A percentile compares a stretch with the other conserved stretches of the same genome.
phyloP scores from a whole-genome alignment of 1,140 invertebrate genomes.

The Branchinecta lindahli region DNA sequence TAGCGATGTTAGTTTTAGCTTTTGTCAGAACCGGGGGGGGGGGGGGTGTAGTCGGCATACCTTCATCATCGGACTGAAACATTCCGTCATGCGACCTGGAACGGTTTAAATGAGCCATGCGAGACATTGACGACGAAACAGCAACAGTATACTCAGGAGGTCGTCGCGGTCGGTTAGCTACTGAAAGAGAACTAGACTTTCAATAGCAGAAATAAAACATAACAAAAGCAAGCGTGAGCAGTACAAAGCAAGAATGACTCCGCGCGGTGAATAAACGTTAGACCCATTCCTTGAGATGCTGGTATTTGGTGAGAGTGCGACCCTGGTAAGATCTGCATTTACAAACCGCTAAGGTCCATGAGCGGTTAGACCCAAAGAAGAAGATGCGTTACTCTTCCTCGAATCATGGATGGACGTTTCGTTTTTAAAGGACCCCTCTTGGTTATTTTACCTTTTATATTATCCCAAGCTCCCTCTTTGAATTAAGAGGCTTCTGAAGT shows the following conservation, averaged over 20 bases:
- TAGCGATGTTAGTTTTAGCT: neutral
- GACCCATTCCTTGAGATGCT: neutral
- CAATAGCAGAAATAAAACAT: constrained; percentile 17
- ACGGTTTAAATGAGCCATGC: constrained; percentile 54
- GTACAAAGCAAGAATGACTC: neutral
- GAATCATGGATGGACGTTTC: no score
- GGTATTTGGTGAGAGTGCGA: no score
- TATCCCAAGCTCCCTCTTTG: no score
- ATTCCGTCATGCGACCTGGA: constrained; percentile 73
- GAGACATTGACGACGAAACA: constrained; percentile 49
- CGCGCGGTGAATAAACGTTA: constrained; percentile 20
- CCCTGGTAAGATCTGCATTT: no score
- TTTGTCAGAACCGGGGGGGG: neutral
- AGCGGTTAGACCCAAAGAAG: no score
- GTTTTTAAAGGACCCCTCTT: no score
- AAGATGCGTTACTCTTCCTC: no score
- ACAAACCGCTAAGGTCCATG: no score
- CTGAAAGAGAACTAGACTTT: constrained; percentile 17
- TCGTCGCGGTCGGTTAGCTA: constrained; percentile 23
- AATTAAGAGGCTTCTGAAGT: no score
- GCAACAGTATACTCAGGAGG: constrained; percentile 58
- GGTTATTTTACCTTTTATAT: no score
- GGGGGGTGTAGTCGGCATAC: constrained; percentile 21
- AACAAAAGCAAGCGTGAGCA: no score
- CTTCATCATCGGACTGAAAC: constrained; percentile 50